Conservation (phyloP, 2,888 invertebrate genomes). For the Andrena marginata region DNA sequence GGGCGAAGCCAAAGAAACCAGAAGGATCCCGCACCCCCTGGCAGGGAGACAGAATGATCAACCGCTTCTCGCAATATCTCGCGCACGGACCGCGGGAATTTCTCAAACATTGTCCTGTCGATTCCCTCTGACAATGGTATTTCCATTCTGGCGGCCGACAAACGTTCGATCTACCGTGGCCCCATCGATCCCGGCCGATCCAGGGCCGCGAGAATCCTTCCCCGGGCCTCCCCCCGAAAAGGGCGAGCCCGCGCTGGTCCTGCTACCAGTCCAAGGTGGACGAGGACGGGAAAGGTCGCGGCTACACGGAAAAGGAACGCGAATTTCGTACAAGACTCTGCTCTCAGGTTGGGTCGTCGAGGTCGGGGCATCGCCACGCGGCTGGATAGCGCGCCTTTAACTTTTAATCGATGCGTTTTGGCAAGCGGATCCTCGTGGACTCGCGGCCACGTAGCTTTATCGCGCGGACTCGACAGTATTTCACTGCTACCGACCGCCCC, state of each 20-base stretch:
- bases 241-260: constrained; percentile 51
- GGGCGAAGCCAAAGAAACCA: constrained; percentile 22
- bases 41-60: constrained; percentile 65
- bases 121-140: constrained; percentile 68
- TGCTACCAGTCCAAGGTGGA: constrained; percentile 37
- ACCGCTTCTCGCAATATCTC: constrained; percentile 65
- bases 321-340: constrained; percentile 82
- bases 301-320: constrained; percentile 51
- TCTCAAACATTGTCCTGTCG: constrained; percentile 72
- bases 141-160: constrained; percentile 74
- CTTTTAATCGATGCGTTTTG: constrained; percentile 72
- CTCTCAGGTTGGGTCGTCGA: constrained; percentile 80
- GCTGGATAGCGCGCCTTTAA: constrained; percentile 58
- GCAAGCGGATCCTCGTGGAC: constrained; percentile 50
- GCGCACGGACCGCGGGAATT: constrained; percentile 61
- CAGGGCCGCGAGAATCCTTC: constrained; percentile 44
- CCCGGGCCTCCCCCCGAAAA: constrained; percentile 65
- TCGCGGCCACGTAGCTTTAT: constrained; percentile 59
- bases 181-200: constrained; percentile 58
- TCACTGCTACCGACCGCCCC: constrained; percentile 67
- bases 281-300: constrained; percentile 51
- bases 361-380: constrained; percentile 77
- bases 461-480: constrained; percentile 56
- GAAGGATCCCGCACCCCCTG: constrained; percentile 39
- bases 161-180: constrained; percentile 63